Evolutionary conservation across 2,888 invertebrate genomes (phyloP).

Genomic region (Heliconius ethilla): DNA sequence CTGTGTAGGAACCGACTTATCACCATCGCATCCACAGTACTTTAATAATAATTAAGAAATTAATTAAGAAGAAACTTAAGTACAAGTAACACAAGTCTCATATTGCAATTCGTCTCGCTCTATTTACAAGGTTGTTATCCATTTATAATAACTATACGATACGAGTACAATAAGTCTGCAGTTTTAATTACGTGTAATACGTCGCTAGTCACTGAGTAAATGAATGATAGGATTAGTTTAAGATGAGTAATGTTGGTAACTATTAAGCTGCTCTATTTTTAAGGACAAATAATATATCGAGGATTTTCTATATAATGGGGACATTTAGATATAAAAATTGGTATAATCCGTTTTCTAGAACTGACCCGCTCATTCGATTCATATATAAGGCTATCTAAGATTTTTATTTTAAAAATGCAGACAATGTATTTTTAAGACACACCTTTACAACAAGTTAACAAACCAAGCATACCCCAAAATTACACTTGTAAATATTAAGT

Average conservation of each 20-base stretch:
- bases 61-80: slow-evolving; percentile 13
- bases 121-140: not conserved
- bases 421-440: too few species aligned
- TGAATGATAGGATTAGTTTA: not conserved
- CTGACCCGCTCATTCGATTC: too few species aligned
- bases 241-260: not conserved
- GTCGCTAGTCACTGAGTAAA: not conserved
- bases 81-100: slow-evolving; percentile 8
- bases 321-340: not conserved
- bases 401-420: too few species aligned
- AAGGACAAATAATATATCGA: not conserved
- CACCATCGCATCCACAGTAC: not conserved
- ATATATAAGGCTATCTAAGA: not conserved
- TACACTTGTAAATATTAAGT: too few species aligned
- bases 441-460: too few species aligned
- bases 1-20: not conserved
- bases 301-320: not conserved
- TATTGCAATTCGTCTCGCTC: slow-evolving; percentile 11
- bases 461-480: too few species aligned
- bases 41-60: not conserved
- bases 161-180: not conserved
- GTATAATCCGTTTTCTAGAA: not conserved
- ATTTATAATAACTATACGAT: not conserved
- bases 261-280: not conserved
- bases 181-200: slow-evolving; percentile 9